Evolutionary conservation across 2,888 invertebrate species (phyloP).

Genomic region (Stenichneumon culpator): DNA sequence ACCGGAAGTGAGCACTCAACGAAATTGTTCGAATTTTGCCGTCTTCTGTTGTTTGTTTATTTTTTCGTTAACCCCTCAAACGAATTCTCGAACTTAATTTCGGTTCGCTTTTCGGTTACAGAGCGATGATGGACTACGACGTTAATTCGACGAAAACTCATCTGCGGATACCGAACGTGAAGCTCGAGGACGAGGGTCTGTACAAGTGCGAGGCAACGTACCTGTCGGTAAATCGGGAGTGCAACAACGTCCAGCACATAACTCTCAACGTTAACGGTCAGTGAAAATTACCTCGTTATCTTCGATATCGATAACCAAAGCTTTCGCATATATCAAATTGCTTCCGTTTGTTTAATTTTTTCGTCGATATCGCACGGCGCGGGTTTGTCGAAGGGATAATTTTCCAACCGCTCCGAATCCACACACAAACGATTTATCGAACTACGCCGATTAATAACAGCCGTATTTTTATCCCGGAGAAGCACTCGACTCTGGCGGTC

Average conservation of each 20-base stretch:
- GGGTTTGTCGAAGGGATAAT: background rate
- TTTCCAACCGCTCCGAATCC: background rate
- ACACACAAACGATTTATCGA: background rate
- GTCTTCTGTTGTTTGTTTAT: background rate
- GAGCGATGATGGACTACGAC: conserved; percentile 90
- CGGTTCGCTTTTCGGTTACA: conserved; percentile 83
- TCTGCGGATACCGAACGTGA: conserved; percentile 89
- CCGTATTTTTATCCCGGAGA: background rate
- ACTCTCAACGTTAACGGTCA: conserved; percentile 93
- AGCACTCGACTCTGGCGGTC: background rate
- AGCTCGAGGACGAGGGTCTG: conserved; percentile 91
- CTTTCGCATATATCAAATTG: background rate
- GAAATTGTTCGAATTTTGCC: too few relatives aligned
- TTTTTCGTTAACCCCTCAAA: background rate
- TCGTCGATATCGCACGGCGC: background rate
- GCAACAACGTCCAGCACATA: conserved; percentile 93
- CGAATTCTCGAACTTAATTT: background rate
- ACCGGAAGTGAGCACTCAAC: too few relatives aligned
- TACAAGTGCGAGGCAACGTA: conserved; percentile 95
- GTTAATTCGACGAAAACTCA: conserved; percentile 89
- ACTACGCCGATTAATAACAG: background rate
- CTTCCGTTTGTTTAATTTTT: background rate
- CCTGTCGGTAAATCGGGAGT: conserved; percentile 91
- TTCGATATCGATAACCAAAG: background rate
- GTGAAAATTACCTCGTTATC: conserved; percentile 81